Evolutionary conservation across 92 coral and sea anemone genomes (phyloP).

Genomic region (Umimayanthus chanpuru): DNA sequence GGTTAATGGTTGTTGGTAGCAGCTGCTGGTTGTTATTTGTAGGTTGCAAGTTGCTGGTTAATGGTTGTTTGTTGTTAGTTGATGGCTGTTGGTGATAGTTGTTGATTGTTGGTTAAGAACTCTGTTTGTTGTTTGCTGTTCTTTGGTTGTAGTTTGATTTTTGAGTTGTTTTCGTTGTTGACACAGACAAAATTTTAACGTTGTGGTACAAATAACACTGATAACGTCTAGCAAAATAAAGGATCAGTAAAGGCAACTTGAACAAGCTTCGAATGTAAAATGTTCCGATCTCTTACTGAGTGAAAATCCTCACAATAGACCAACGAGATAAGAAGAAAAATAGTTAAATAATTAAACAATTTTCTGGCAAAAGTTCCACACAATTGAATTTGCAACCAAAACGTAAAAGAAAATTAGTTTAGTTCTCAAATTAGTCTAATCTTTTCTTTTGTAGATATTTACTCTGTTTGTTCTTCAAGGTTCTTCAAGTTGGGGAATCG

Average conservation of each 20-base stretch:
- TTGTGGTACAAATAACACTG: background rate
- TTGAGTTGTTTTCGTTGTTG: background rate
- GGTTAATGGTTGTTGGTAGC: too few relatives aligned
- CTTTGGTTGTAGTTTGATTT: background rate
- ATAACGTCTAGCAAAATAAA: background rate
- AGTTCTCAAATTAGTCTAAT: background rate
- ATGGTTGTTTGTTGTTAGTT: too few relatives aligned
- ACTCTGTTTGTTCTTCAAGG: conserved; percentile 2
- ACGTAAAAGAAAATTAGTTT: background rate
- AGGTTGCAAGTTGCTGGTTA: too few relatives aligned
- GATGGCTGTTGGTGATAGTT: too few relatives aligned
- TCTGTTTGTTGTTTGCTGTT: too few relatives aligned
- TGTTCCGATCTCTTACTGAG: background rate
- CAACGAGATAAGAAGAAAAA: background rate
- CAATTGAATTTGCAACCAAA: conserved; percentile 1
- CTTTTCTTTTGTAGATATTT: background rate
- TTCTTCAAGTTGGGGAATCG: conserved; percentile 4
- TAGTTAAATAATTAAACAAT: background rate
- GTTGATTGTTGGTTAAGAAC: too few relatives aligned
- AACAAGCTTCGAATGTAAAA: background rate
- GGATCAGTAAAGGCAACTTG: background rate
- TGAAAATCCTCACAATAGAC: background rate
- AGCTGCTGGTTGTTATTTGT: too few relatives aligned
- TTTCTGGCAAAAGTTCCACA: conserved; percentile 8
- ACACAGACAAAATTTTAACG: background rate